Conservation (phyloP, 2,888 invertebrate genomes). For the Embidobia sp. region DNA sequence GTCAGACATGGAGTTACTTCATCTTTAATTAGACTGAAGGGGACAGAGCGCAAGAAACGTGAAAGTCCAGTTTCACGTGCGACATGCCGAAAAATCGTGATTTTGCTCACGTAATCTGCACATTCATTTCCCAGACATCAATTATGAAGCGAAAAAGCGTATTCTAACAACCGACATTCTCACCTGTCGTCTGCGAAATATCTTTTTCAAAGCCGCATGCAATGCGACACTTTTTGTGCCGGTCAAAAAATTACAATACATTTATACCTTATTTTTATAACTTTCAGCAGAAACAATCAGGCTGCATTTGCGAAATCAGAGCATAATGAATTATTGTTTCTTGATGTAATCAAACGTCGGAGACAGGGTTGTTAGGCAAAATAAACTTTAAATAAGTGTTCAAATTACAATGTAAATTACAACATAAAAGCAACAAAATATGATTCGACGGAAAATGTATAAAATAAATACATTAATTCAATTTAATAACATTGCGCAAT, state of each 20-base stretch:
- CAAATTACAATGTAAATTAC: not conserved
- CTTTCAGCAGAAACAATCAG: conserved; percentile 18
- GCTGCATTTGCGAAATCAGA: conserved; percentile 32
- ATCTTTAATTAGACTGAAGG: conserved; percentile 56
- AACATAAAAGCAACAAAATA: too few species aligned
- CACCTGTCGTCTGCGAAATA: conserved; percentile 29
- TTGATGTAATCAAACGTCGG: too few species aligned
- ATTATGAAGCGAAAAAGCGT: conserved; percentile 35
- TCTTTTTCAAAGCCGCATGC: conserved; percentile 10
- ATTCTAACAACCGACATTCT: conserved; percentile 24
- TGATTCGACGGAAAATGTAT: too few species aligned
- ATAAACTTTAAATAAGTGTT: too few species aligned
- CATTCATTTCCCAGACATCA: conserved; percentile 44
- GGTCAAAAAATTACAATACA: conserved; percentile 18
- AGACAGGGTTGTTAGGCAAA: too few species aligned
- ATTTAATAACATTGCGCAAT: too few species aligned
- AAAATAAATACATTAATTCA: too few species aligned
- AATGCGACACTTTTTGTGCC: conserved; percentile 38
- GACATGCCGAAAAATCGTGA: conserved; percentile 61
- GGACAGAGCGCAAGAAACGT: conserved; percentile 53
- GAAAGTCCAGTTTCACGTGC: conserved; percentile 57
- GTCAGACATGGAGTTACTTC: conserved; percentile 42
- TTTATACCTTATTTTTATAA: conserved; percentile 22
- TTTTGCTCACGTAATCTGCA: conserved; percentile 50
- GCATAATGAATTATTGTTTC: not conserved